Evolutionary conservation across 2,888 invertebrate species (phyloP).

Genomic region (Lepidonotus clava): DNA sequence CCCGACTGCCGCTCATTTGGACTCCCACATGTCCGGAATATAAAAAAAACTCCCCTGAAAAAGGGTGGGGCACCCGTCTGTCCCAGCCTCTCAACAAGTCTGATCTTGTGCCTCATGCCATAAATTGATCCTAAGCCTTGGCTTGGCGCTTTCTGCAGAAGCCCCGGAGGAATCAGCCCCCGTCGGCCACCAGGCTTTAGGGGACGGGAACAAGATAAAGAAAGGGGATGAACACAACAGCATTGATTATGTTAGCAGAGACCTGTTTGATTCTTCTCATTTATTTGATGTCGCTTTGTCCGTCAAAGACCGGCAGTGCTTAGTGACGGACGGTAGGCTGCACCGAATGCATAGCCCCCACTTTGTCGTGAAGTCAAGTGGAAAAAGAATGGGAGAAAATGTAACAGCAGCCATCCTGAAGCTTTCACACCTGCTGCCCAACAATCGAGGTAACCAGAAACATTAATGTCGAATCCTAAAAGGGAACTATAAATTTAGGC

Average conservation of each 20-base stretch:
- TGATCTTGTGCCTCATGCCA: constrained; percentile 37
- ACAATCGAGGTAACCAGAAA: no score
- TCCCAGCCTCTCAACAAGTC: constrained; percentile 37
- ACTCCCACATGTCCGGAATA: background rate
- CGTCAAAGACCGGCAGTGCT: background rate
- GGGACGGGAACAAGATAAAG: background rate
- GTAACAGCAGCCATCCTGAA: no score
- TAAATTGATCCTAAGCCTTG: constrained; percentile 38
- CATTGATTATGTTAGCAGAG: constrained; percentile 24
- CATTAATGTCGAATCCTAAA: no score
- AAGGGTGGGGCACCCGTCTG: constrained; percentile 18
- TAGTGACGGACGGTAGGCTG: background rate
- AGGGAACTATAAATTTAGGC: no score
- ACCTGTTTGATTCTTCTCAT: constrained; percentile 27
- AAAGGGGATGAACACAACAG: background rate
- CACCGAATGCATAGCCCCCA: background rate
- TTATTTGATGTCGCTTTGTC: constrained; percentile 20
- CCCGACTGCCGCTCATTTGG: constrained; percentile 1
- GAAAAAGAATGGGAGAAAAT: no score
- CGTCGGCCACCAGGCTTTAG: background rate
- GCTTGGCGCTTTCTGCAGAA: constrained; percentile 4
- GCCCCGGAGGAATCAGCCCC: background rate
- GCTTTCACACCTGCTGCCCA: no score
- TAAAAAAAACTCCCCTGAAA: background rate
- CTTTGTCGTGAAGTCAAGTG: no score